phyloP scores from a whole-genome alignment of 2,113 vertebrate genomes.

The Naja naja region DNA sequence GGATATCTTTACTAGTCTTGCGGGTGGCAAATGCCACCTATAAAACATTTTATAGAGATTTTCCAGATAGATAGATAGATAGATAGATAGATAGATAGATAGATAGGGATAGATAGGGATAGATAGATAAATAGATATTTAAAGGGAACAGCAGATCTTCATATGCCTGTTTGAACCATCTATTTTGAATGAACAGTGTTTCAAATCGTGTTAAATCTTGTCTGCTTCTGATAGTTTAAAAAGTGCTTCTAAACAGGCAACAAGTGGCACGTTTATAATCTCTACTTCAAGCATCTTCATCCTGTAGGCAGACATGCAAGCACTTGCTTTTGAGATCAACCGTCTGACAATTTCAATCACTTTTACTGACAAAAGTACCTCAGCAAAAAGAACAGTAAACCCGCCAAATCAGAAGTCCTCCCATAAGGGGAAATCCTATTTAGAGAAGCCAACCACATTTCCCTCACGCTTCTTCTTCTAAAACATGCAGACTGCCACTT shows the following conservation, averaged over 20 bases:
- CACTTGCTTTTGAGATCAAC: neutral
- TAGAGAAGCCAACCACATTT: neutral
- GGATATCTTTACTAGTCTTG: too few species aligned
- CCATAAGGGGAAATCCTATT: constrained; percentile 10
- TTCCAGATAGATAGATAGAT: too few species aligned
- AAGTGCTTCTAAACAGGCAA: neutral
- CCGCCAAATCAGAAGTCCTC: neutral
- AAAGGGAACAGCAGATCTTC: neutral
- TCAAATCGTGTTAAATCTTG: neutral
- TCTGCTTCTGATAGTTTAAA: neutral
- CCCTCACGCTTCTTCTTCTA: neutral
- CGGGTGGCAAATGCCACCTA: too few species aligned
- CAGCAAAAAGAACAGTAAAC: neutral
- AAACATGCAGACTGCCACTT: neutral
- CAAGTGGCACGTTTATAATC: neutral
- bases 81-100: too few species aligned
- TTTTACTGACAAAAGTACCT: neutral
- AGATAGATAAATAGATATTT: too few species aligned
- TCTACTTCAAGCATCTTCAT: neutral
- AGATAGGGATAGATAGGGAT: too few species aligned
- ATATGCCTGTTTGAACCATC: neutral
- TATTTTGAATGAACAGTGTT: neutral
- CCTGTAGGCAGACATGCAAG: neutral
- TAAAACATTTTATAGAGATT: too few species aligned
- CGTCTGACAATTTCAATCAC: neutral